These are phyloP conservation scores for Holacanthella duospinosa DNA, from an alignment of 2,888 invertebrate genomes.

Conservation along the genomic window DNA sequence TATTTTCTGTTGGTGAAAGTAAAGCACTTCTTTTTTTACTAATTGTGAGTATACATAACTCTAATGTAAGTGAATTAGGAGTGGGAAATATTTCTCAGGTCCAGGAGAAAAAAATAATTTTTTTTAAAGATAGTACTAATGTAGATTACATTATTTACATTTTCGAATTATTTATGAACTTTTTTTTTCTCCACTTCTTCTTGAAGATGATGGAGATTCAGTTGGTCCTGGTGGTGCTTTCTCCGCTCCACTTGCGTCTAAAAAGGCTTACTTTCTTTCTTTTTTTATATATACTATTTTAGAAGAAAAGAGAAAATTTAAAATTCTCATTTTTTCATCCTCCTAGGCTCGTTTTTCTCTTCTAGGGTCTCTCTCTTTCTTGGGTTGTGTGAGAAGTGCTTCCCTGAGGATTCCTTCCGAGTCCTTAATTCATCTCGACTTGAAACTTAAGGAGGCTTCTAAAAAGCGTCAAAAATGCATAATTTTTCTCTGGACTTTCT, in stretches of 20 bases:
- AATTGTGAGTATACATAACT: neutral
- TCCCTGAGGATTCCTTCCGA: neutral
- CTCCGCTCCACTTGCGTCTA: too few relatives aligned
- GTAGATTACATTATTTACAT: slow-evolving; percentile 3
- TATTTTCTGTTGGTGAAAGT: neutral
- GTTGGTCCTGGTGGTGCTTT: too few relatives aligned
- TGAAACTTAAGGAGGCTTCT: slow-evolving; percentile 1
- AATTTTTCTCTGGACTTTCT: neutral
- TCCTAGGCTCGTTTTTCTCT: neutral
- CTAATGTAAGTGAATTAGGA: neutral
- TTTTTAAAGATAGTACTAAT: neutral
- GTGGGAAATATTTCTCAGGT: neutral
- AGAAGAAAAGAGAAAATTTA: neutral
- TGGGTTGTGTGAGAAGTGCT: neutral
- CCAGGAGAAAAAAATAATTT: neutral
- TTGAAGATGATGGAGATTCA: slow-evolving; percentile 1
- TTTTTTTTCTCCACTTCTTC: neutral
- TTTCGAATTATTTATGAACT: neutral
- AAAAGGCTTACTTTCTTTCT: neutral
- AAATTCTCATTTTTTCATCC: neutral
- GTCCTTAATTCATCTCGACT: slow-evolving; percentile 3
- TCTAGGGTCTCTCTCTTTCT: neutral
- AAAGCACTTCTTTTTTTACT: neutral
- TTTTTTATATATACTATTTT: too few relatives aligned
- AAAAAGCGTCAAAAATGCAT: slow-evolving; percentile 8